Percentiles rank a stretch among this genome's conserved stretches.
Evolutionary conservation across 2,113 vertebrate species (phyloP).

Genomic region (Jacana jacana): DNA sequence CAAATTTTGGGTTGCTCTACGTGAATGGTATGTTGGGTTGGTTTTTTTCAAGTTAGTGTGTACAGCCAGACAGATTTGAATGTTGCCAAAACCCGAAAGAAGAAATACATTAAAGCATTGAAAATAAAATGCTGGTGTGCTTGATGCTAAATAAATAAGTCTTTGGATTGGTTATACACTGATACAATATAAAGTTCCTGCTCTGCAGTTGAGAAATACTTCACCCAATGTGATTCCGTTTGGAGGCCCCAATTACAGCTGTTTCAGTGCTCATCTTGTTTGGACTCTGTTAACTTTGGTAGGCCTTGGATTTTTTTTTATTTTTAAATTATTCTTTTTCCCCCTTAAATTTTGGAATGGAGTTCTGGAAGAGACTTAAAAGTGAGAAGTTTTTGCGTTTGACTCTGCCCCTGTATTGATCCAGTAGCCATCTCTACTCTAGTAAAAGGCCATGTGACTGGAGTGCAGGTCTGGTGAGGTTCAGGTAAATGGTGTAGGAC

Average conservation of each 20-base stretch:
- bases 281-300: neutral
- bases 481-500: neutral
- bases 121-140: neutral
- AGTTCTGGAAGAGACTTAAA: neutral
- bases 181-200: neutral
- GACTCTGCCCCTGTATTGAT: neutral
- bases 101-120: neutral
- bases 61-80: neutral
- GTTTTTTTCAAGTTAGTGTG: neutral
- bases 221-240: neutral
- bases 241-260: neutral
- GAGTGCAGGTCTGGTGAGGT: neutral
- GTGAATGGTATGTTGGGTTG: neutral
- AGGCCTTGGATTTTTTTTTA: neutral
- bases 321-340: neutral
- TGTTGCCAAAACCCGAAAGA: neutral
- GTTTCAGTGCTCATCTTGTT: neutral
- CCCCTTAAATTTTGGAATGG: neutral
- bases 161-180: neutral
- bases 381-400: neutral
- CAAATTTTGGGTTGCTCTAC: neutral
- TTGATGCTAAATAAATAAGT: constrained; percentile 10
- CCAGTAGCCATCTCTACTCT: neutral
- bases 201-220: neutral
- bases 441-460: neutral